These are phyloP conservation scores for Xylocampa areola DNA, from an alignment of 2,888 invertebrate species.

Conservation along the genomic window DNA sequence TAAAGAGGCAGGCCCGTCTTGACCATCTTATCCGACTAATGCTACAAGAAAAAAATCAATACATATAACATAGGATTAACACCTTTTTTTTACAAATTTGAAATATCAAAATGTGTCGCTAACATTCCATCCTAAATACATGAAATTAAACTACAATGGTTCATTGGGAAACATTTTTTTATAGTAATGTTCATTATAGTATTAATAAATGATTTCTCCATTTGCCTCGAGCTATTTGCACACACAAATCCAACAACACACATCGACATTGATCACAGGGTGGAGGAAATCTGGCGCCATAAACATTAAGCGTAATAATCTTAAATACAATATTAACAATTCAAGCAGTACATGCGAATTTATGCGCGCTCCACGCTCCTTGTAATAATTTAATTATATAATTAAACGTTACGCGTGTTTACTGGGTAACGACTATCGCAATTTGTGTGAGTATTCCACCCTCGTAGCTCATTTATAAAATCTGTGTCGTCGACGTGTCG, in stretches of 20 bases:
- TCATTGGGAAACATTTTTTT: no score
- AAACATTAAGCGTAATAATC: conserved; percentile 51
- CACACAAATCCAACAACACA: conserved; percentile 4
- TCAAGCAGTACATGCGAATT: conserved; percentile 47
- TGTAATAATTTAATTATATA: conserved; percentile 59
- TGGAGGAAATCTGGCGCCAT: conserved; percentile 46
- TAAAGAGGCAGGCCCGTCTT: no score
- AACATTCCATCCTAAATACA: no score
- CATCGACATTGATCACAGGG: conserved; percentile 43
- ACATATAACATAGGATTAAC: no score
- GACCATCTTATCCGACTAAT: no score
- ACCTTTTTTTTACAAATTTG: no score
- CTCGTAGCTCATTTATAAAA: conserved; percentile 60
- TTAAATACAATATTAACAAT: conserved; percentile 60
- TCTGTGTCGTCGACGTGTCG: conserved; percentile 53
- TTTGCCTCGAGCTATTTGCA: background rate
- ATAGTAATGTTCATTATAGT: no score
- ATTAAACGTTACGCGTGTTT: conserved; percentile 61
- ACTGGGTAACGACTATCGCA: conserved; percentile 57
- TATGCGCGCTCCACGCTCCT: conserved; percentile 46
- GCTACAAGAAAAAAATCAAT: no score
- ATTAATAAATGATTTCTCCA: background rate
- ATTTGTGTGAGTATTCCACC: conserved; percentile 54
- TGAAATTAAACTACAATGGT: no score
- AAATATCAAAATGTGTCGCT: no score